Conservation (phyloP, 2,888 invertebrate genomes). For the Melanostoma mellinum region DNA sequence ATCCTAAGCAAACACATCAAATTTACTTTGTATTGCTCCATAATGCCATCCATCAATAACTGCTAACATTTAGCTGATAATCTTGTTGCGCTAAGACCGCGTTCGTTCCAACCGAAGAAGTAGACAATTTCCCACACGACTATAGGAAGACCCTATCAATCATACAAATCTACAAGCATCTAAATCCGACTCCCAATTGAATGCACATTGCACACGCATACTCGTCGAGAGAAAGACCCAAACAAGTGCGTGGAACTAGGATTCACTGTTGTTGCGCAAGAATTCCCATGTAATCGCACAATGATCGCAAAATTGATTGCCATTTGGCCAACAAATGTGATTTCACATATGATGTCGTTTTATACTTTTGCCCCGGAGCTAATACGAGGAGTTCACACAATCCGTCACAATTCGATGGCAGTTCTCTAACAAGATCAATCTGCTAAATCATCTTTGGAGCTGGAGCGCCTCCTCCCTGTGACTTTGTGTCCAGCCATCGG, state of each 20-base stretch:
- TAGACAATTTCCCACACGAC: conserved; percentile 61
- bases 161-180: conserved; percentile 62
- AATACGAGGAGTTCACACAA: conserved; percentile 81
- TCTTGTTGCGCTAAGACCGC: conserved; percentile 31
- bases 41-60: conserved; percentile 70
- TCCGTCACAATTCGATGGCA: conserved; percentile 77
- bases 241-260: conserved; percentile 50
- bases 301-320: conserved; percentile 70
- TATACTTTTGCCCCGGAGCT: conserved; percentile 61
- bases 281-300: conserved; percentile 65
- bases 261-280: conserved; percentile 49
- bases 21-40: conserved; percentile 35
- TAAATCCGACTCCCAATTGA: conserved; percentile 63
- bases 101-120: background rate
- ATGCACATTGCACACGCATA: conserved; percentile 37
- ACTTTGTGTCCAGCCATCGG: conserved; percentile 8
- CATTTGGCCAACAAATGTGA: conserved; percentile 66
- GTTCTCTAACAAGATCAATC: conserved; percentile 71
- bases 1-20: conserved; percentile 46
- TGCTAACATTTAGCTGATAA: conserved; percentile 66
- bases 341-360: conserved; percentile 26
- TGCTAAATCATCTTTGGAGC: conserved; percentile 65
- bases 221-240: background rate
- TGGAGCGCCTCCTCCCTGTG: conserved; percentile 29
- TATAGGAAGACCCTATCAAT: conserved; percentile 62